Conservation (phyloP, 2,797 vertebrate species). For the Smutsia temminckii region DNA sequence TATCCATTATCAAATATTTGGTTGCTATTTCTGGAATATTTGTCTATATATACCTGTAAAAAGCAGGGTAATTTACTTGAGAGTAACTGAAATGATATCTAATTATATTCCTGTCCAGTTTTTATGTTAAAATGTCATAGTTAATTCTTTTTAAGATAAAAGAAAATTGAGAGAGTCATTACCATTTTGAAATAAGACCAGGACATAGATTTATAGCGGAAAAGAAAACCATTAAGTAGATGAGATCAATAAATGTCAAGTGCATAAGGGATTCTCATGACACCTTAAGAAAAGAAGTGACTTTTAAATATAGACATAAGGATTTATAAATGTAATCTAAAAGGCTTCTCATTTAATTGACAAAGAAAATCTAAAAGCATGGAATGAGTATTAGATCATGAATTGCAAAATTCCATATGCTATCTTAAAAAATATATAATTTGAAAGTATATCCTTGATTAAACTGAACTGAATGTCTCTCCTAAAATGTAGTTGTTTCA, state of each 20-base stretch:
- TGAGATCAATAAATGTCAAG: slow-evolving; percentile 72
- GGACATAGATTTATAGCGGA: slow-evolving; percentile 26
- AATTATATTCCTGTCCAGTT: slow-evolving; percentile 8
- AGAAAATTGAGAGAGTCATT: slow-evolving; percentile 62
- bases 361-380: slow-evolving; percentile 53
- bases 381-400: not conserved
- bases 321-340: slow-evolving; percentile 63
- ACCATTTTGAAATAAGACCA: slow-evolving; percentile 61
- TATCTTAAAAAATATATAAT: not conserved
- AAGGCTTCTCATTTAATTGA: slow-evolving; percentile 50
- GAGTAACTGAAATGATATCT: slow-evolving; percentile 36
- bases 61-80: not conserved
- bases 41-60: not conserved
- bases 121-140: slow-evolving; percentile 51
- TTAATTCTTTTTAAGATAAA: slow-evolving; percentile 61
- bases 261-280: slow-evolving; percentile 1
- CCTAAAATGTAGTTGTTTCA: not conserved
- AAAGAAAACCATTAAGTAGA: slow-evolving; percentile 70
- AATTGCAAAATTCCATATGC: not conserved
- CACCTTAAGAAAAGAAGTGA: slow-evolving; percentile 47
- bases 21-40: not conserved
- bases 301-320: slow-evolving; percentile 47
- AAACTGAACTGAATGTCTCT: not conserved
- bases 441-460: not conserved
- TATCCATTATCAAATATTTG: not conserved